Evolutionary conservation across 2,888 invertebrate genomes (phyloP).

Genomic region (Parasteatoda lunata): DNA sequence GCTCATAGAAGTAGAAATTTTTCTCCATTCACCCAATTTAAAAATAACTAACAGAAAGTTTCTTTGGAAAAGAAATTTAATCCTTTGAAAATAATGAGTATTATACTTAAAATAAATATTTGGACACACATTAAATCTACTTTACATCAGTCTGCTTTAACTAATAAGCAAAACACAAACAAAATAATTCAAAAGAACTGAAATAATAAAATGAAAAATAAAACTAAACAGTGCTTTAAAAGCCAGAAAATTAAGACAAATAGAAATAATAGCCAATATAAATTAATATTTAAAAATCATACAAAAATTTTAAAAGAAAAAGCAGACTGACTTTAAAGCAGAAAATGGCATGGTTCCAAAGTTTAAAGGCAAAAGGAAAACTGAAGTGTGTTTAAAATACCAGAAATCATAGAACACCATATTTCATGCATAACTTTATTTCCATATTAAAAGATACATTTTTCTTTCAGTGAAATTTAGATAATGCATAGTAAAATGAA

Average conservation of each 20-base stretch:
- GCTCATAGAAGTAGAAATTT: no score
- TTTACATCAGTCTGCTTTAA: background rate
- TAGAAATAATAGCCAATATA: background rate
- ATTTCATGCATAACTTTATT: conserved; percentile 53
- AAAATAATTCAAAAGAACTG: background rate
- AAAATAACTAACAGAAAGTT: no score
- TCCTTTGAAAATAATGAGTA: no score
- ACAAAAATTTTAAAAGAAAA: conserved; percentile 6
- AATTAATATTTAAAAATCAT: background rate
- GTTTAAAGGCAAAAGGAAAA: background rate
- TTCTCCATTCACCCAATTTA: no score
- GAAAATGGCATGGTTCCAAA: conserved; percentile 60
- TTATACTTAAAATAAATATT: no score
- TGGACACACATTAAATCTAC: no score
- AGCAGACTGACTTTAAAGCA: conserved; percentile 65
- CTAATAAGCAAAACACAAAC: background rate
- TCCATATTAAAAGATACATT: conserved; percentile 55
- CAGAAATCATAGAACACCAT: conserved; percentile 1
- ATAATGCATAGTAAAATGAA: conserved; percentile 8
- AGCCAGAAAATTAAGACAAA: background rate
- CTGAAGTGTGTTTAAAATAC: conserved; percentile 15
- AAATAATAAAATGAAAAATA: background rate
- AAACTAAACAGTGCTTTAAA: background rate
- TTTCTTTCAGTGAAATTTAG: conserved; percentile 25
- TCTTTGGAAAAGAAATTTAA: no score